Conservation (phyloP, 2,113 vertebrate genomes). For the Zosterops borbonicus region DNA sequence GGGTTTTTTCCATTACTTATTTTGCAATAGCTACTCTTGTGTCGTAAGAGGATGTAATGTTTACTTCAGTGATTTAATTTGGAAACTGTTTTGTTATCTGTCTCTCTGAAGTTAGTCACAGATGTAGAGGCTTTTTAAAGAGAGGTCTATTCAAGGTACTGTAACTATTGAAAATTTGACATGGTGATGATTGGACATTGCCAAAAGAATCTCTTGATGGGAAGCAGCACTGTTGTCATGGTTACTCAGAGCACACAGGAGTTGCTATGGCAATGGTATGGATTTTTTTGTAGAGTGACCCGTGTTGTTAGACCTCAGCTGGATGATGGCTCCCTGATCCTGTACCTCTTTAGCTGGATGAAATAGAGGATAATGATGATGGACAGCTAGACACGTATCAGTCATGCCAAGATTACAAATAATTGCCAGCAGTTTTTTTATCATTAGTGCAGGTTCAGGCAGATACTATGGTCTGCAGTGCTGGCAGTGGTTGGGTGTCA, state of each 20-base stretch:
- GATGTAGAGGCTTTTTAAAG: background rate
- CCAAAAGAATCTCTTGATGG: background rate
- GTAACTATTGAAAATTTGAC: conserved; percentile 2
- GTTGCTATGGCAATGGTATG: conserved; percentile 34
- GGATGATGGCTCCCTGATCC: background rate
- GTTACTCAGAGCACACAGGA: background rate
- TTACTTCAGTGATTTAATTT: background rate
- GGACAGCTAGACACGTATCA: background rate
- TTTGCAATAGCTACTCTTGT: background rate
- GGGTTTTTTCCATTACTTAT: background rate
- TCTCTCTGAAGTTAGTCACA: background rate
- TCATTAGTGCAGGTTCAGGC: background rate
- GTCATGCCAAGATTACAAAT: background rate
- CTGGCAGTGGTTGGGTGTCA: background rate
- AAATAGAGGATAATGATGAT: background rate
- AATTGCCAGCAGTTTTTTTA: background rate
- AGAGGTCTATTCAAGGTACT: background rate
- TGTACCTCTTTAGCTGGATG: background rate
- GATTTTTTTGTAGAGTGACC: background rate
- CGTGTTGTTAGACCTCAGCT: background rate
- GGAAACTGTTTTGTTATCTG: background rate
- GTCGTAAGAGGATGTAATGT: background rate
- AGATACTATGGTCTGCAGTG: background rate
- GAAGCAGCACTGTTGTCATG: conserved; percentile 30
- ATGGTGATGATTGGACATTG: background rate